Evolutionary conservation across 2,888 invertebrate species (phyloP).

Genomic region (Macaria liturata): DNA sequence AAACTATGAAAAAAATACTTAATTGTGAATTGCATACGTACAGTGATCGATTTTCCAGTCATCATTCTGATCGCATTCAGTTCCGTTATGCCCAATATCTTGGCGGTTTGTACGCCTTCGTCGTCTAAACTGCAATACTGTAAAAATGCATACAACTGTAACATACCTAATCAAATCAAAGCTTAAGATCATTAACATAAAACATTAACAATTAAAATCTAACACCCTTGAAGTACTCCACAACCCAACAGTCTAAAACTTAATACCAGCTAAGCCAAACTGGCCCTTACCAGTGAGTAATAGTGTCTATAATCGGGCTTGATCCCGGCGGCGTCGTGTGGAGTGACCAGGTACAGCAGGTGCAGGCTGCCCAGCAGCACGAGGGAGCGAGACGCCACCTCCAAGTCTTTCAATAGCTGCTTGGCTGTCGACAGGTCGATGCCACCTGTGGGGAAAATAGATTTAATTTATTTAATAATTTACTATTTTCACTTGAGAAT

Average conservation of each 20-base stretch:
- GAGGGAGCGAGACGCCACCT: constrained; percentile 87
- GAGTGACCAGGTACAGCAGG: constrained; percentile 93
- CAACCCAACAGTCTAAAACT: not conserved
- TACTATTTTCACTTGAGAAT: too few species aligned
- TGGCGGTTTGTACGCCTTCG: constrained; percentile 87
- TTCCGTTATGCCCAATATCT: constrained; percentile 90
- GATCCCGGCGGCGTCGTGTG: constrained; percentile 86
- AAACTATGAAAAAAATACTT: not conserved
- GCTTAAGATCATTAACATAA: not conserved
- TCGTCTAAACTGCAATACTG: constrained; percentile 85
- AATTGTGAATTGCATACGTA: constrained; percentile 42
- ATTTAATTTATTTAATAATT: not conserved
- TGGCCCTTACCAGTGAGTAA: constrained; percentile 82
- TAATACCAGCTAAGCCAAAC: not conserved
- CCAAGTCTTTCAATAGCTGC: constrained; percentile 89
- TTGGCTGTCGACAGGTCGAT: constrained; percentile 89
- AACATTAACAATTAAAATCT: too few species aligned
- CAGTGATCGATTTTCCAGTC: constrained; percentile 86
- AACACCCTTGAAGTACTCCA: too few species aligned
- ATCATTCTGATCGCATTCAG: constrained; percentile 86
- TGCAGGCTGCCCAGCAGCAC: constrained; percentile 93
- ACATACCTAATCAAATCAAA: not conserved
- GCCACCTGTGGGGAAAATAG: constrained; percentile 82
- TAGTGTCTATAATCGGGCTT: constrained; percentile 79
- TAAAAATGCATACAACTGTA: constrained; percentile 25